Percentiles rank a stretch among this genome's conserved stretches.
Evolutionary conservation across 2,888 invertebrate species (phyloP).

Genomic region (Meandrusa payeni): DNA sequence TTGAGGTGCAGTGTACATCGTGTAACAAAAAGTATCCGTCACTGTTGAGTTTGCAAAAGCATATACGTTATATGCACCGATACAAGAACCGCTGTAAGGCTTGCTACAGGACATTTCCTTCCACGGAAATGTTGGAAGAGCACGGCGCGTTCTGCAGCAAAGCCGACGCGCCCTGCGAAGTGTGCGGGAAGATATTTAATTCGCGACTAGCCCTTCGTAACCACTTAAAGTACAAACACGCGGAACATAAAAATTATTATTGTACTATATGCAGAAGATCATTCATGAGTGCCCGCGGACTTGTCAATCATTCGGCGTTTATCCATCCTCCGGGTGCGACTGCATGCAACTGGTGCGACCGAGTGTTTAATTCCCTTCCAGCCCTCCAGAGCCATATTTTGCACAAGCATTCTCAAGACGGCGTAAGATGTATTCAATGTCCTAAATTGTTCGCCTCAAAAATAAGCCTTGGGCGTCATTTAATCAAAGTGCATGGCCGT

Average conservation of each 20-base stretch:
- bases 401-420: constrained; percentile 43
- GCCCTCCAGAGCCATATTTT: constrained; percentile 50
- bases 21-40: constrained; percentile 60
- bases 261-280: constrained; percentile 49
- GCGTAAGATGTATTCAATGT: constrained; percentile 42
- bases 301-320: constrained; percentile 47
- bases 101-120: constrained; percentile 51
- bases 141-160: constrained; percentile 45
- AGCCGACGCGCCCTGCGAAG: constrained; percentile 40
- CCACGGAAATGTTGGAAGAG: constrained; percentile 33
- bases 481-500: constrained; percentile 38
- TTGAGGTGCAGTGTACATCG: constrained; percentile 40
- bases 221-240: constrained; percentile 57
- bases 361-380: constrained; percentile 40
- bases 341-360: constrained; percentile 42
- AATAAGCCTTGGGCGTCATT: constrained; percentile 39
- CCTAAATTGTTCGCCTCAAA: constrained; percentile 44
- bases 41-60: constrained; percentile 53
- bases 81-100: constrained; percentile 47
- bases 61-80: constrained; percentile 55
- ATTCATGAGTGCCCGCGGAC: constrained; percentile 43
- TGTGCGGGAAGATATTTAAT: constrained; percentile 48
- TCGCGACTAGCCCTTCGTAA: constrained; percentile 49
- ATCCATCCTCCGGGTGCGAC: constrained; percentile 47
- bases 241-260: constrained; percentile 39